Conservation (phyloP, 30 jellyfish, hydroid and myxozoan species). For the Aurelia coerulea region DNA sequence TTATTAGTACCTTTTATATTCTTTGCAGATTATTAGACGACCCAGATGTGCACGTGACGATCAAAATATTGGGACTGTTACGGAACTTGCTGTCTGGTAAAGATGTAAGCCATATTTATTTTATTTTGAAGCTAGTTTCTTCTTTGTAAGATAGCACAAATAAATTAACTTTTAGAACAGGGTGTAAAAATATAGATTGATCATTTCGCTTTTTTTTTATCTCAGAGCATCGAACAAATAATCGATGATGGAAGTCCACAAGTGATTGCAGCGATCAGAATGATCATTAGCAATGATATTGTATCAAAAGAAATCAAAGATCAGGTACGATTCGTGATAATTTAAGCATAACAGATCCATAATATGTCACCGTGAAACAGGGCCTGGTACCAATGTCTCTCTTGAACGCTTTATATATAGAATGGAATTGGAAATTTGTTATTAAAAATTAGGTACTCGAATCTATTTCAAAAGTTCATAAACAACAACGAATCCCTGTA, state of each 20-base stretch:
- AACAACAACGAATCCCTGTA: no score
- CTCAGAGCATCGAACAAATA: conserved; percentile 55
- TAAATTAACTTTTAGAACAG: no score
- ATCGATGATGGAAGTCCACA: conserved; percentile 61
- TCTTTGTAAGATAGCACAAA: background rate
- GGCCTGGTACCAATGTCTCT: no score
- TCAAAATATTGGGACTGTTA: conserved; percentile 74
- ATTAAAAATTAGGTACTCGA: no score
- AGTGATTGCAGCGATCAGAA: conserved; percentile 47
- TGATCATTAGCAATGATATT: conserved; percentile 25
- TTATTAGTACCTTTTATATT: no score
- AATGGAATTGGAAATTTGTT: no score
- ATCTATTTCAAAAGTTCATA: no score
- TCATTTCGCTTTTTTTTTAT: background rate
- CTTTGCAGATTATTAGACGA: conserved; percentile 63
- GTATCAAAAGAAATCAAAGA: conserved; percentile 56
- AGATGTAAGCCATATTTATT: conserved; percentile 45
- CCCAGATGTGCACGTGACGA: conserved; percentile 69
- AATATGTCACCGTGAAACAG: no score
- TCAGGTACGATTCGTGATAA: conserved; percentile 33
- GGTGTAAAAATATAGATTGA: no score
- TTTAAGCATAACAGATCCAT: no score
- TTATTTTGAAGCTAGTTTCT: background rate
- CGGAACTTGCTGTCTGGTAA: conserved; percentile 78
- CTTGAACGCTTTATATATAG: no score